Base-by-base conservation (phyloP, 2,888 invertebrate genomes). In the Endotricha flammealis region DNA sequence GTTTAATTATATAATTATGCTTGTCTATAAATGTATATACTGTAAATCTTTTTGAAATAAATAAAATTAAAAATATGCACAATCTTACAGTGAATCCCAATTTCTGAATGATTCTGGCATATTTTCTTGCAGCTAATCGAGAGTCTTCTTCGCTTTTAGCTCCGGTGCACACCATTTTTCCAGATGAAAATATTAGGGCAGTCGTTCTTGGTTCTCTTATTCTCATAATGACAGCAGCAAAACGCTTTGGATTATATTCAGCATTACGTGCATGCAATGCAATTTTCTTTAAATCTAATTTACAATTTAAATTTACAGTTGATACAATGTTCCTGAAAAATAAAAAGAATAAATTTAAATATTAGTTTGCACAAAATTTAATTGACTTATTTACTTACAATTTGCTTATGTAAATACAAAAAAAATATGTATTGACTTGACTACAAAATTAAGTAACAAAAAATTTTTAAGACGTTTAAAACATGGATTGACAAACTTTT, bases 141-240 rank as follows among this genome's bases (percentile, higher is more conserved):
- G 93, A 92, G 57, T 94, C 93, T 44, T 92, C 91, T 75, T 95
- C 95, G 72, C 93, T 93, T 66, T 92, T 92, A 4, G 94, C 93
- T 7, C 95, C 95, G 0, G 95, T 95, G 57, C 94, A 93, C 0
- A 95, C 94, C 87, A 95, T 91, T 79, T 95, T 95, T 0, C 95
- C 95, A 0, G 95, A 94, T 25, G 91, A 90, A 66, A 95, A 95
- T 48, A 93, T 92, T 12, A 93, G 71, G 3, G 92, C 92, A 9
- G 92, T 93, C 4, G 92, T 99, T 79, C 98, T 87, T 0, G 95
- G 95, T 75, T 95, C 98, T 59, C 89, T 90, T 77, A 91, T 95
- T 64, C 98, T 89, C 99, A 99, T 99, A 37, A 99, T 99, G 2
- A 99, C 98, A 23, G 99, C 99, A 32, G 98, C 98, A 88, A 99